Conservation (phyloP, 1,140 invertebrate genomes). For the Drosophila kurseongensis region DNA sequence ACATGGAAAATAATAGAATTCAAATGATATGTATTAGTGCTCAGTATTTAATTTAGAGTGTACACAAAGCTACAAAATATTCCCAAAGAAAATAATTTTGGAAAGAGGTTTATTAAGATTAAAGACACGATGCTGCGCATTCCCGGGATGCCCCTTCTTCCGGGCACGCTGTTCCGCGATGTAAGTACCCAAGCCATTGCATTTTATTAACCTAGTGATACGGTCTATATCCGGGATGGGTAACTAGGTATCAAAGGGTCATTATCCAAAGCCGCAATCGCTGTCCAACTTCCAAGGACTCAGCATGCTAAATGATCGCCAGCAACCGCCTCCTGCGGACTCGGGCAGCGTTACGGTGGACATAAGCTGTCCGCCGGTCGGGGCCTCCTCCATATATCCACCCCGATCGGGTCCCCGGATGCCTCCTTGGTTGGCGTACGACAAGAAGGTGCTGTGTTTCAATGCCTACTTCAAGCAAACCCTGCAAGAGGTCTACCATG, state of each 20-base stretch:
- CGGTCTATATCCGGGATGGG: too few species aligned
- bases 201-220: too few species aligned
- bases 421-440: constrained; percentile 94
- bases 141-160: constrained; percentile 78
- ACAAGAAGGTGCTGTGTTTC: constrained; percentile 94
- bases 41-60: neutral
- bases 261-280: constrained; percentile 85
- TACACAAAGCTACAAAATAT: constrained; percentile 5
- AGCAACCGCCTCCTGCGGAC: constrained; percentile 46
- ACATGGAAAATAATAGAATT: neutral
- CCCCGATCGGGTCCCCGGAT: constrained; percentile 89
- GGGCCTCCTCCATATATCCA: constrained; percentile 88
- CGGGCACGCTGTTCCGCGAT: constrained; percentile 77
- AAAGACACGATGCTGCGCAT: constrained; percentile 66
- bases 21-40: neutral
- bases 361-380: constrained; percentile 69
- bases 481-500: constrained; percentile 89
- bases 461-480: constrained; percentile 94
- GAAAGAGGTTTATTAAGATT: neutral
- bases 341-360: constrained; percentile 53
- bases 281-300: constrained; percentile 82
- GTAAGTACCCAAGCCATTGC: constrained; percentile 44
- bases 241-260: constrained; percentile 86
- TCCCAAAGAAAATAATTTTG: neutral
- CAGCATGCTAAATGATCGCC: constrained; percentile 79